phyloP scores from a whole-genome alignment of 2,888 invertebrate genomes.

The Volucella inanis region DNA sequence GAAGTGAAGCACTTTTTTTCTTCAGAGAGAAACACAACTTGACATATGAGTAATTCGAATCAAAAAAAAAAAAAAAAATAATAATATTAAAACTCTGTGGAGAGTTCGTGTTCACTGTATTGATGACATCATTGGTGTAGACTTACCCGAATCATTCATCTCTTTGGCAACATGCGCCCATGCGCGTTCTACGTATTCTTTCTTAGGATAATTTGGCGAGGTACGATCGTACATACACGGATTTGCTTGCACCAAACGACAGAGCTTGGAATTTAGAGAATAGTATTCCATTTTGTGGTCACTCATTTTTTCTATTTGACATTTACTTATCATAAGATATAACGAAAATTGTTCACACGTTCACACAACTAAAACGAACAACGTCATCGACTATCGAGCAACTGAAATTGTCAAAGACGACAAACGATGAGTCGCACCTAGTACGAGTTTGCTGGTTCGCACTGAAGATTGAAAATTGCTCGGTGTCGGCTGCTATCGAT shows the following conservation, averaged over 20 bases:
- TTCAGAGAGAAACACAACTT: neutral
- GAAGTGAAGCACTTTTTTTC: neutral
- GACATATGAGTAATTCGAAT: neutral
- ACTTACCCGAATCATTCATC: slow-evolving; percentile 77
- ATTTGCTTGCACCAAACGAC: slow-evolving; percentile 79
- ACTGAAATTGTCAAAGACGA: slow-evolving; percentile 44
- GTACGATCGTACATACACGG: slow-evolving; percentile 81
- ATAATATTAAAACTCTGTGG: too few relatives aligned
- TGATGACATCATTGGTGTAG: slow-evolving; percentile 30
- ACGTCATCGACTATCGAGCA: slow-evolving; percentile 60
- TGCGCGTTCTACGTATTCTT: slow-evolving; percentile 79
- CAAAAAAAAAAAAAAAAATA: too few relatives aligned
- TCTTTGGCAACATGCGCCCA: slow-evolving; percentile 80
- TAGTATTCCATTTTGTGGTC: slow-evolving; percentile 78
- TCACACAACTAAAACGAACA: slow-evolving; percentile 29
- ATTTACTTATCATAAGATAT: neutral
- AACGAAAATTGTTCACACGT: neutral
- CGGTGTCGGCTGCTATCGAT: neutral
- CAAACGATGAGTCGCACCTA: neutral
- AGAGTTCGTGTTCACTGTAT: too few relatives aligned
- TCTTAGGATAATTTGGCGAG: slow-evolving; percentile 78
- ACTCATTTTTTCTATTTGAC: slow-evolving; percentile 34
- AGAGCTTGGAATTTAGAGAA: slow-evolving; percentile 79
- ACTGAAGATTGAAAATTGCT: too few relatives aligned
- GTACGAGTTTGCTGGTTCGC: neutral